phyloP scores from a whole-genome alignment of 64 coral and sea anemone species.

The Dendronephthya gigantea region DNA sequence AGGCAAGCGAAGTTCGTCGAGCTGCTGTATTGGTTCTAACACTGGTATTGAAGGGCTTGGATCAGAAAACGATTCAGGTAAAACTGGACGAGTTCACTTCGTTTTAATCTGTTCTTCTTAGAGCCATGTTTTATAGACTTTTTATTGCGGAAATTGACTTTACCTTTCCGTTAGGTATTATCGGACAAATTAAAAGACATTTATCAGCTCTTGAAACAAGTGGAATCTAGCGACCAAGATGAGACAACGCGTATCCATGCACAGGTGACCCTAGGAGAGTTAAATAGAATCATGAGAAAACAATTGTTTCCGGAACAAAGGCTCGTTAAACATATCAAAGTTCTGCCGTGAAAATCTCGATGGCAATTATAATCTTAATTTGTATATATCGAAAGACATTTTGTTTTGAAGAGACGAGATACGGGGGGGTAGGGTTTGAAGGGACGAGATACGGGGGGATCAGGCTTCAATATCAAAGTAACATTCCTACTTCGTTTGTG shows the following conservation, averaged over 20 bases:
- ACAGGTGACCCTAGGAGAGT: constrained; percentile 49
- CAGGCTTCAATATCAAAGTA: no score
- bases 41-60: constrained; percentile 60
- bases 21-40: constrained; percentile 52
- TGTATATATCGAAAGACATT: no score
- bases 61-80: constrained; percentile 48
- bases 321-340: constrained; percentile 64
- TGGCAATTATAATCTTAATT: no score
- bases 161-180: constrained; percentile 38
- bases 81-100: not conserved
- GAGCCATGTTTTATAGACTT: no score
- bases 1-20: constrained; percentile 53
- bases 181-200: constrained; percentile 62
- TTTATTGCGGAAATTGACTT: not conserved
- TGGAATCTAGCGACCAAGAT: constrained; percentile 56
- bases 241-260: constrained; percentile 56
- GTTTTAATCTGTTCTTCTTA: not conserved
- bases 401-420: no score
- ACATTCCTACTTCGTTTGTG: no score
- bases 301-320: constrained; percentile 65
- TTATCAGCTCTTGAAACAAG: constrained; percentile 66
- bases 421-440: no score
- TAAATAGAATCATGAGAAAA: constrained; percentile 65
- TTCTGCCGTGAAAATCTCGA: constrained; percentile 44
- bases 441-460: no score